Percentiles rank a stretch among this genome's conserved stretches.
These are phyloP conservation scores for Lepidostoma basale DNA, from an alignment of 1,140 invertebrate genomes.

Conservation along the genomic window DNA sequence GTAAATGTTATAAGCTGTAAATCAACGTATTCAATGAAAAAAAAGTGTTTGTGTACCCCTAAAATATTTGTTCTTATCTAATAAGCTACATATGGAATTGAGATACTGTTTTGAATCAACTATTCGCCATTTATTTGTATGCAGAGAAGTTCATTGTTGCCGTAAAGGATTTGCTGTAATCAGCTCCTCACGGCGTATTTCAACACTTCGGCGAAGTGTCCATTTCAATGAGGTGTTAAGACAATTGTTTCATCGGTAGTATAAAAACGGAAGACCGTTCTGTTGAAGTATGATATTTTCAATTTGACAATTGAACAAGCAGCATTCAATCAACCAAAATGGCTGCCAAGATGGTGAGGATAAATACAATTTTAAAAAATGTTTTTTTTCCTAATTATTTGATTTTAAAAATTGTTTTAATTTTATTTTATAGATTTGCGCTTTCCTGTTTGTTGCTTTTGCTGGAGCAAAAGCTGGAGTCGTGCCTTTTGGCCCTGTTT, in stretches of 20 bases:
- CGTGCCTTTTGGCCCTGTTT: slow-evolving; percentile 32
- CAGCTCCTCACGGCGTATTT: slow-evolving; percentile 9
- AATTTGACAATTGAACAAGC: not conserved
- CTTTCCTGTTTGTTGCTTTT: slow-evolving; percentile 30
- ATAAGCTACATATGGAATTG: too few relatives aligned
- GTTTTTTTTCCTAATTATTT: not conserved
- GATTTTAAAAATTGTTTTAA: slow-evolving; percentile 7
- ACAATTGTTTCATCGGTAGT: not conserved
- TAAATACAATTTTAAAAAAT: not conserved
- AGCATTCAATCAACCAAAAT: slow-evolving; percentile 28
- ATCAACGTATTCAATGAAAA: too few relatives aligned
- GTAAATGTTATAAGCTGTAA: too few relatives aligned
- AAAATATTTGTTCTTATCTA: too few relatives aligned
- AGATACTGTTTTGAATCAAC: too few relatives aligned
- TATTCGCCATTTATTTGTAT: slow-evolving; percentile 26
- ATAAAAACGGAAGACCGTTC: slow-evolving; percentile 11
- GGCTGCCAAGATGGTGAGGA: slow-evolving; percentile 38
- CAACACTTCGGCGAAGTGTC: not conserved
- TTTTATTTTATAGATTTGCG: slow-evolving; percentile 29
- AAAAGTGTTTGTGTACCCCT: too few relatives aligned
- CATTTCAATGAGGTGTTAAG: slow-evolving; percentile 8
- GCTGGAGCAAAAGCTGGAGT: slow-evolving; percentile 30
- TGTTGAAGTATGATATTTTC: slow-evolving; percentile 20
- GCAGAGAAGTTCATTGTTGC: slow-evolving; percentile 11
- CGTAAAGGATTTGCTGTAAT: not conserved